These are phyloP conservation scores for Drosophila nigricruria DNA, from an alignment of 2,888 invertebrate genomes.

Conservation along the genomic window DNA sequence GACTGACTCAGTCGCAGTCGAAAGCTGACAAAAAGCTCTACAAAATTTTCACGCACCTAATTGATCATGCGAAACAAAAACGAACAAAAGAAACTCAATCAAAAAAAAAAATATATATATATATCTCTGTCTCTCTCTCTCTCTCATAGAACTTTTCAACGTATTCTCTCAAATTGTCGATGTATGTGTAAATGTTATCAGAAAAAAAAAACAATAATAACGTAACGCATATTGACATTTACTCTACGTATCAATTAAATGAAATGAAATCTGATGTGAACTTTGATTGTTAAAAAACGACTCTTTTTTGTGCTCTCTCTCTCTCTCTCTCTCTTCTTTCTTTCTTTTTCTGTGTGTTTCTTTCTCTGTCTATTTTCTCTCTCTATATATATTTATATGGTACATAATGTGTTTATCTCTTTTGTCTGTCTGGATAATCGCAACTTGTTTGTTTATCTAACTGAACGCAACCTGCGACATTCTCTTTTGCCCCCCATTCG, in stretches of 20 bases:
- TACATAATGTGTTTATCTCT: slow-evolving; percentile 18
- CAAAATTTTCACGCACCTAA: slow-evolving; percentile 39
- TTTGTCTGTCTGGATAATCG: slow-evolving; percentile 30
- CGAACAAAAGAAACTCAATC: slow-evolving; percentile 2
- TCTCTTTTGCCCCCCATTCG: slow-evolving; percentile 31
- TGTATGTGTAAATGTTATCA: slow-evolving; percentile 65
- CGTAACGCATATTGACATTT: slow-evolving; percentile 61
- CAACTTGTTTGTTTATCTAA: slow-evolving; percentile 43
- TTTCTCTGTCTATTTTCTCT: slow-evolving; percentile 32
- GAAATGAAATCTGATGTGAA: slow-evolving; percentile 14
- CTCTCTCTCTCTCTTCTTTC: slow-evolving; percentile 37
- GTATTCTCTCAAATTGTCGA: slow-evolving; percentile 55
- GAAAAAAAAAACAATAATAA: slow-evolving; percentile 30
- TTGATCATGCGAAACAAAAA: slow-evolving; percentile 19
- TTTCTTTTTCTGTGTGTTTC: slow-evolving; percentile 36
- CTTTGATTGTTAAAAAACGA: slow-evolving; percentile 43
- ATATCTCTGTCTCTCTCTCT: slow-evolving; percentile 7
- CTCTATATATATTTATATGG: slow-evolving; percentile 22
- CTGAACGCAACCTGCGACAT: slow-evolving; percentile 39
- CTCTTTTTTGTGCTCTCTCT: slow-evolving; percentile 63
- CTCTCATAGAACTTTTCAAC: slow-evolving; percentile 35
- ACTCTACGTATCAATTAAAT: slow-evolving; percentile 54
- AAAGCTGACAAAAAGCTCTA: background rate
- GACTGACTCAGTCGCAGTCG: slow-evolving; percentile 6
- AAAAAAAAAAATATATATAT: slow-evolving; percentile 13